Conservation (phyloP, 2,113 vertebrate genomes). For the Melanostigma gelatinosum region DNA sequence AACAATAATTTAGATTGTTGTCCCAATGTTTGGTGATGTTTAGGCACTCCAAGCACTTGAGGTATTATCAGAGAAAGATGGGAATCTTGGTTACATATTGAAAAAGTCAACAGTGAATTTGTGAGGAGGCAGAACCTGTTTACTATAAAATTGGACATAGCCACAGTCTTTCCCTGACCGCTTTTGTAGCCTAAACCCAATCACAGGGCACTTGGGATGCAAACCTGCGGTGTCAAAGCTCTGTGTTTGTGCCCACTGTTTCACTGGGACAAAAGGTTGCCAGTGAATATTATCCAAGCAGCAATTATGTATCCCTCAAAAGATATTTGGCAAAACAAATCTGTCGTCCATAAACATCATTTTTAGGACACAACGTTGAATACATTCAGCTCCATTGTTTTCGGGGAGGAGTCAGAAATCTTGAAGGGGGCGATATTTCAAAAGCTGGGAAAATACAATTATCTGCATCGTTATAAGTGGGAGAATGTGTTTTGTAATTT, state of each 20-base stretch:
- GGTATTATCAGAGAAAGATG: background rate
- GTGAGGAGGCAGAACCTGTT: background rate
- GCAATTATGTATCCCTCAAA: background rate
- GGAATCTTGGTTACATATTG: background rate
- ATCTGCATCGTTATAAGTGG: background rate
- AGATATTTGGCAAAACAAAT: background rate
- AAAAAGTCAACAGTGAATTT: background rate
- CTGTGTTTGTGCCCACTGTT: background rate
- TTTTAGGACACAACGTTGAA: background rate
- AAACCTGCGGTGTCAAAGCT: background rate
- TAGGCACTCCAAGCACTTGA: background rate
- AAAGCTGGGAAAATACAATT: background rate
- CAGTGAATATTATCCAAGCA: background rate
- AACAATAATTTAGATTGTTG: background rate
- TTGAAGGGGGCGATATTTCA: background rate
- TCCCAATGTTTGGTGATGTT: background rate
- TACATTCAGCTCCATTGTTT: background rate
- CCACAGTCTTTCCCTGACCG: background rate
- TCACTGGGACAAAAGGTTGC: background rate
- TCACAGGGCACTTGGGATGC: background rate
- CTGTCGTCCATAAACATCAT: background rate
- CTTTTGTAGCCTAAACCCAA: background rate
- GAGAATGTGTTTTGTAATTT: slow-evolving; percentile 7
- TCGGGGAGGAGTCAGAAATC: background rate
- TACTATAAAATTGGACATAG: background rate